Percentiles rank a stretch among this genome's conserved stretches.
These are phyloP conservation scores for Dolichoris vasculosae DNA, from an alignment of 1,140 invertebrate genomes.

Conservation along the genomic window DNA sequence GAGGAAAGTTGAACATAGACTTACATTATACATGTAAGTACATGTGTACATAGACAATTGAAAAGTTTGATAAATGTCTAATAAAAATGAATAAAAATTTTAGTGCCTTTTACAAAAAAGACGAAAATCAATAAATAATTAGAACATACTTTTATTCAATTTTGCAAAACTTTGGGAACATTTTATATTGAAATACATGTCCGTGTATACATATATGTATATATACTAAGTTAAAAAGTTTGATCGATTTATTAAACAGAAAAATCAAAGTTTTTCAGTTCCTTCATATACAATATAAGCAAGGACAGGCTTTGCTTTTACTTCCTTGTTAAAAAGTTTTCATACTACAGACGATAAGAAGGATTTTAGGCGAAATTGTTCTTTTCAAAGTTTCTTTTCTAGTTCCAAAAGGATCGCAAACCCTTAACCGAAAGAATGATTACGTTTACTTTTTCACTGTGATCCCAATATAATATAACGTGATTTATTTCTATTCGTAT, in stretches of 20 bases:
- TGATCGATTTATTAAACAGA: conserved; percentile 3
- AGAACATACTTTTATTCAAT: too few relatives aligned
- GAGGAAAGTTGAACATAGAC: not conserved
- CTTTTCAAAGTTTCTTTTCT: conserved; percentile 42
- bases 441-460: conserved; percentile 10
- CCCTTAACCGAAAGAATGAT: conserved; percentile 6
- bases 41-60: not conserved
- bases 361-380: conserved; percentile 55
- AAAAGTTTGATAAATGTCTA: conserved; percentile 5
- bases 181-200: too few relatives aligned
- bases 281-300: not conserved
- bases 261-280: conserved; percentile 35
- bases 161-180: too few relatives aligned
- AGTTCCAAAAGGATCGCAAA: not conserved
- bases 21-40: not conserved
- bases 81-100: conserved; percentile 14
- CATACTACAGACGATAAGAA: conserved; percentile 45
- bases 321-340: conserved; percentile 57
- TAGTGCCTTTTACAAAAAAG: too few relatives aligned
- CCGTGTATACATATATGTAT: not conserved
- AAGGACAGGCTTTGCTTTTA: conserved; percentile 24
- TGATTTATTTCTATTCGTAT: not conserved
- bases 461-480: not conserved
- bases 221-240: conserved; percentile 24
- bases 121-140: too few relatives aligned